phyloP scores from a whole-genome alignment of 2,113 vertebrate genomes.

The Ia io region DNA sequence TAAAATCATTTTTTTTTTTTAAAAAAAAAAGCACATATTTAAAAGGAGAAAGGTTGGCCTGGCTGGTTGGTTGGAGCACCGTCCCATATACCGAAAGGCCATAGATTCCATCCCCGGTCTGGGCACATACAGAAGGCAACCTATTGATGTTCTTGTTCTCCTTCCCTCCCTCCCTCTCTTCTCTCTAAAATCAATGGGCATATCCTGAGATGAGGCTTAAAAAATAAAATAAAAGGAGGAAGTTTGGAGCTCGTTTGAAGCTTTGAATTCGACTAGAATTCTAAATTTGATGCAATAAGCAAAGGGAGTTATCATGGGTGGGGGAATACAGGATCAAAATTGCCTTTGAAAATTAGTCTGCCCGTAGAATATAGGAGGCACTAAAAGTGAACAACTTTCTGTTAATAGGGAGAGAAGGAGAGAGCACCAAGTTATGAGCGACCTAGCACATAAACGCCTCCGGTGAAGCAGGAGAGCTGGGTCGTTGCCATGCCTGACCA shows the following conservation, averaged over 20 bases:
- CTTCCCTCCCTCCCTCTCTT: background rate
- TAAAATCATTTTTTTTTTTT: too few species aligned
- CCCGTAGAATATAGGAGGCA: background rate
- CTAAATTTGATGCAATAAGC: background rate
- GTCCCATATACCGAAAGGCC: too few species aligned
- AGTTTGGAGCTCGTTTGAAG: background rate
- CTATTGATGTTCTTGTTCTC: too few species aligned
- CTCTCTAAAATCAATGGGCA: background rate
- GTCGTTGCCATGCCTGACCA: background rate
- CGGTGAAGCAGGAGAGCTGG: background rate
- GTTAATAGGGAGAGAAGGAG: background rate
- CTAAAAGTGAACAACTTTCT: background rate
- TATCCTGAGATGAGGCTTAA: background rate
- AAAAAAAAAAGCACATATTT: background rate
- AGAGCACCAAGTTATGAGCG: background rate
- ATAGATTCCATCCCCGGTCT: too few species aligned
- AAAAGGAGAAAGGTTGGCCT: background rate
- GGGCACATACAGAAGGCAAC: too few species aligned
- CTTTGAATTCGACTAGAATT: background rate
- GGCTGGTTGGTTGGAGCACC: too few species aligned
- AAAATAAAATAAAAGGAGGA: background rate
- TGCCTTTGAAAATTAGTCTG: background rate
- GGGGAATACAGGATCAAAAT: background rate
- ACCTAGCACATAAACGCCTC: conserved; percentile 34
- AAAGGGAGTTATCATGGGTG: background rate